These are phyloP conservation scores for Tinea pellionella DNA, from an alignment of 2,888 invertebrate species.

Conservation along the genomic window DNA sequence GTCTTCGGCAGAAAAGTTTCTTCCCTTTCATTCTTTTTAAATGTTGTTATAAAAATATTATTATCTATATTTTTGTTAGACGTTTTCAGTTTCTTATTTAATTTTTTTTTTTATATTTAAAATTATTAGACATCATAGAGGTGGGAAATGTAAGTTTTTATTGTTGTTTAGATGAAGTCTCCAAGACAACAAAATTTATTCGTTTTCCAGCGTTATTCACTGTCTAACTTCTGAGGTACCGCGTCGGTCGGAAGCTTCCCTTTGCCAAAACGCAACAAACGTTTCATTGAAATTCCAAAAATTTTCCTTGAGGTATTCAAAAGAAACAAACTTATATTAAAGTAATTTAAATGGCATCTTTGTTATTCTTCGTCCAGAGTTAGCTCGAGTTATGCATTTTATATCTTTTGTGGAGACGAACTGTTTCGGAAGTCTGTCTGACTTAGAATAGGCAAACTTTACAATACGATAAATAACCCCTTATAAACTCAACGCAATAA, in stretches of 20 bases:
- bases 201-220: slow-evolving; percentile 16
- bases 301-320: slow-evolving; percentile 52
- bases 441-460: background rate
- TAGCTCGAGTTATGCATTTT: slow-evolving; percentile 41
- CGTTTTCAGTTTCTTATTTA: no score
- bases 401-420: slow-evolving; percentile 23
- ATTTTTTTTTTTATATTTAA: background rate
- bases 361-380: slow-evolving; percentile 44
- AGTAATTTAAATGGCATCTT: slow-evolving; percentile 56
- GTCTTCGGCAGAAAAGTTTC: slow-evolving; percentile 58
- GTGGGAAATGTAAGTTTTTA: background rate
- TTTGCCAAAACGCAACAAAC: slow-evolving; percentile 36
- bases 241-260: slow-evolving; percentile 50
- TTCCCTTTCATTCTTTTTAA: background rate
- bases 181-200: background rate
- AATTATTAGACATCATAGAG: background rate
- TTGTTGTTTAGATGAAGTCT: slow-evolving; percentile 4
- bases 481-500: background rate
- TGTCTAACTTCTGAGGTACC: slow-evolving; percentile 40
- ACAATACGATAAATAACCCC: background rate
- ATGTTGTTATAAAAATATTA: background rate
- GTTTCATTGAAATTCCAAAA: slow-evolving; percentile 59
- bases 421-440: background rate
- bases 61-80: background rate
- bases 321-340: slow-evolving; percentile 56